Percentiles rank a stretch among this genome's conserved stretches.
Conservation (phyloP, 2,888 invertebrate genomes). For the Podotricha telesiphe region DNA sequence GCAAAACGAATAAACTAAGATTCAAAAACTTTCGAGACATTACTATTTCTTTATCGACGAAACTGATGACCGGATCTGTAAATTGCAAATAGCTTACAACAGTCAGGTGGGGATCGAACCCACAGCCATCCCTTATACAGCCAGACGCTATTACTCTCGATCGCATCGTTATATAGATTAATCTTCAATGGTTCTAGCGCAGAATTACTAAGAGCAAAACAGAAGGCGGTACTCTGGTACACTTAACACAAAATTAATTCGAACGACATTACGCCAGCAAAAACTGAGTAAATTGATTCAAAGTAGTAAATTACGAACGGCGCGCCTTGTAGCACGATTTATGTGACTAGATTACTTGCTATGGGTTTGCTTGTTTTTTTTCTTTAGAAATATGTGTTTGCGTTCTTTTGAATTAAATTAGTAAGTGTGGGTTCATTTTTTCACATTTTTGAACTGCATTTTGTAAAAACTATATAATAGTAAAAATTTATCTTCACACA, state of each 20-base stretch:
- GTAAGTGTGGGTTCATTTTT: too few relatives aligned
- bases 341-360: not conserved
- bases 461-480: too few relatives aligned
- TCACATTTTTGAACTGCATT: too few relatives aligned
- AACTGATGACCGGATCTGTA: too few relatives aligned
- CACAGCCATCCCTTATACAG: not conserved
- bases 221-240: conserved; percentile 45
- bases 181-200: conserved; percentile 7
- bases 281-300: conserved; percentile 78
- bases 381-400: too few relatives aligned
- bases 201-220: conserved; percentile 41
- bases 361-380: conserved; percentile 15
- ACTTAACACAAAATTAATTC: conserved; percentile 68
- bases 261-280: conserved; percentile 71
- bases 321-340: conserved; percentile 37
- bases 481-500: too few relatives aligned
- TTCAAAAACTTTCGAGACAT: too few relatives aligned
- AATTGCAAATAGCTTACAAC: too few relatives aligned
- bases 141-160: not conserved
- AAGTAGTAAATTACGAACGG: conserved; percentile 72
- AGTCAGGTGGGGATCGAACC: not conserved
- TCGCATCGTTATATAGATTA: not conserved
- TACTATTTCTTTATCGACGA: too few relatives aligned
- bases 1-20: too few relatives aligned
- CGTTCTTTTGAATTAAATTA: not conserved